Conservation (phyloP, 2,797 vertebrate genomes). For the Cheirogaleus major region DNA sequence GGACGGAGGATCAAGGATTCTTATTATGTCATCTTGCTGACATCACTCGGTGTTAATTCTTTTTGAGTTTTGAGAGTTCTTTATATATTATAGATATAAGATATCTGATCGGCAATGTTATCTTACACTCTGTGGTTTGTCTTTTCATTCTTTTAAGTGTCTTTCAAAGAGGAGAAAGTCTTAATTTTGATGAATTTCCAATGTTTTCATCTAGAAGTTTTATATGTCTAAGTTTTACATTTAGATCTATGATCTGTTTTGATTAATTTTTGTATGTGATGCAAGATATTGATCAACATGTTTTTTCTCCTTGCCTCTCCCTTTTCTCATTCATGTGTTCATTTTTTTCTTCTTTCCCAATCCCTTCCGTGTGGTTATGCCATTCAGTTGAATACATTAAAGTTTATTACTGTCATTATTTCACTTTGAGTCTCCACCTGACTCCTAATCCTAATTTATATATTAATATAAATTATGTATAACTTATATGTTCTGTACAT, state of each 20-base stretch:
- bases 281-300: neutral
- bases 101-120: neutral
- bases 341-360: neutral
- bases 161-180: neutral
- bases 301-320: neutral
- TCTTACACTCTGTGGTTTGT: neutral
- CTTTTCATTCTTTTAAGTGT: neutral
- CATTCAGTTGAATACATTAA: neutral
- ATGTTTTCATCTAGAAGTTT: neutral
- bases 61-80: neutral
- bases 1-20: neutral
- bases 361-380: neutral
- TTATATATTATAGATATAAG: neutral
- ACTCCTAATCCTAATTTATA: neutral
- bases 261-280: neutral
- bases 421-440: neutral
- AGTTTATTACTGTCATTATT: neutral
- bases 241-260: neutral
- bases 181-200: neutral
- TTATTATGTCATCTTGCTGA: neutral
- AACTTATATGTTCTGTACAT: neutral
- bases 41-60: neutral
- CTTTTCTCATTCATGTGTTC: neutral
- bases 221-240: neutral
- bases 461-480: no score